A percentile compares a stretch with the other conserved stretches of the same genome.
These are phyloP conservation scores for Morus bassanus DNA, from an alignment of 2,797 vertebrate genomes.

Conservation along the genomic window DNA sequence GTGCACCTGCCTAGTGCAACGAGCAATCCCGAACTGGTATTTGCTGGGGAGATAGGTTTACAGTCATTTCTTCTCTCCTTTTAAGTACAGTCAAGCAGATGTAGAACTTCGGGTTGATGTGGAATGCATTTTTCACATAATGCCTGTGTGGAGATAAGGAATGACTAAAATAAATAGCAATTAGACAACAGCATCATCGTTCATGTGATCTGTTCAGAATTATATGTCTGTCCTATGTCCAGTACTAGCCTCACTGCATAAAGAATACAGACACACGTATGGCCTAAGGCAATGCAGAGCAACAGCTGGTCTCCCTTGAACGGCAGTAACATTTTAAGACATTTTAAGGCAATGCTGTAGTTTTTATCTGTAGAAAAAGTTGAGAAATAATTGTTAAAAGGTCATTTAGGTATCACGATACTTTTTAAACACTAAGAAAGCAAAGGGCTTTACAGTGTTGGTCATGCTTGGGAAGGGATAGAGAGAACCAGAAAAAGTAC, in stretches of 20 bases:
- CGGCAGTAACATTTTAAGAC: neutral
- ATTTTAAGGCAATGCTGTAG: neutral
- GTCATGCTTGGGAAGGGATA: no score
- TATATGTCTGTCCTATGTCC: neutral
- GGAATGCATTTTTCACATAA: constrained; percentile 68
- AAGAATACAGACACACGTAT: neutral
- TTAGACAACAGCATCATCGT: neutral
- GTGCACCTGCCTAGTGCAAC: constrained; percentile 75
- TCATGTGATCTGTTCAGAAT: neutral
- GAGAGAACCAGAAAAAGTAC: neutral
- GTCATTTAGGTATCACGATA: neutral
- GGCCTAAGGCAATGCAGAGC: neutral
- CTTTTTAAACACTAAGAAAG: neutral
- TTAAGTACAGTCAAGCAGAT: constrained; percentile 78
- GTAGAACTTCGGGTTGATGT: constrained; percentile 64
- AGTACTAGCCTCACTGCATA: neutral
- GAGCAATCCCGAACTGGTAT: constrained; percentile 72
- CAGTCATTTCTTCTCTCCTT: constrained; percentile 76
- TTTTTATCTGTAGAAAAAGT: neutral
- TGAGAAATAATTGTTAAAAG: neutral
- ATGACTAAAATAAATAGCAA: constrained; percentile 55
- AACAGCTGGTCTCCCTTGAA: neutral
- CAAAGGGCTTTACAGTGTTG: neutral
- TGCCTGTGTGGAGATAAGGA: constrained; percentile 64
- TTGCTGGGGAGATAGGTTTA: constrained; percentile 80